Evolutionary conservation across 2,797 vertebrate species (phyloP).

Genomic region (Limosa lapponica): DNA sequence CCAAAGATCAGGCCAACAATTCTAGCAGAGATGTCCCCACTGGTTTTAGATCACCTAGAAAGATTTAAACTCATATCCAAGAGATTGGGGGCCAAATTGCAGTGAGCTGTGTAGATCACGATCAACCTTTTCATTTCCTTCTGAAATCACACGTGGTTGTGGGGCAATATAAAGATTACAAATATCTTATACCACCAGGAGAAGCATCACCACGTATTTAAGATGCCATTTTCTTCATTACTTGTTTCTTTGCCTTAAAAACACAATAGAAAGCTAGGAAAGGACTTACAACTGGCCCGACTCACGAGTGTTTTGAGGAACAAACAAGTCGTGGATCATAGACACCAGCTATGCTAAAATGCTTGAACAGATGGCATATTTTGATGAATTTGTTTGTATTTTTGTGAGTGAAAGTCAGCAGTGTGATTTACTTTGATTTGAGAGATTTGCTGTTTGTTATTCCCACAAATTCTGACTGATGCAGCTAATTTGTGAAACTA

Average conservation of each 20-base stretch:
- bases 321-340: accelerated
- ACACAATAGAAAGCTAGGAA: background rate
- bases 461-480: background rate
- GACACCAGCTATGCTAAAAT: background rate
- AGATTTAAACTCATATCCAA: background rate
- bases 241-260: background rate
- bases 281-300: background rate
- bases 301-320: background rate
- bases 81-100: background rate
- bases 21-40: background rate
- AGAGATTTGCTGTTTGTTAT: background rate
- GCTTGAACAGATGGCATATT: background rate
- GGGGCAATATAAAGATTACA: background rate
- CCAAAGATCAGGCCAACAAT: background rate
- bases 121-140: background rate
- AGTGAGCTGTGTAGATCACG: background rate
- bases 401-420: background rate
- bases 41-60: background rate
- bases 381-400: background rate
- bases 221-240: background rate
- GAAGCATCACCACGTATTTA: background rate
- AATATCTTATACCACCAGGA: background rate
- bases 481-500: background rate
- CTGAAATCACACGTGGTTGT: background rate
- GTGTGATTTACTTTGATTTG: background rate